Evolutionary conservation across 2,797 vertebrate species (phyloP).

Genomic region (Myripristis murdjan): DNA sequence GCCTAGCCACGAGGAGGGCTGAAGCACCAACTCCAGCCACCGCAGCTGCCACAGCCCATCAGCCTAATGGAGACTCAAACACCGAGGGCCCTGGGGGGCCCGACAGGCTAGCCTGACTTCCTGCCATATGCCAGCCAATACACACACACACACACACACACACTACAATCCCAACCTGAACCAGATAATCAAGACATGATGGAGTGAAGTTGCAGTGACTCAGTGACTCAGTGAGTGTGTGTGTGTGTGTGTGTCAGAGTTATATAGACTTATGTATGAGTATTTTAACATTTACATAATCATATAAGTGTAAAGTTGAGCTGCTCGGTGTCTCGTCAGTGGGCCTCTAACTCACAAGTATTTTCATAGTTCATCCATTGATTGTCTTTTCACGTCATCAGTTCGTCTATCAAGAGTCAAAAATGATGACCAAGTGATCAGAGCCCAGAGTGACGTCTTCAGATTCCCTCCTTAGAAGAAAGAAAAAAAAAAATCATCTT

Average conservation of each 20-base stretch:
- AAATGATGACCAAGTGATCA: too few relatives aligned
- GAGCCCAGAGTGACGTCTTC: too few relatives aligned
- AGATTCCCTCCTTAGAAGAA: too few relatives aligned
- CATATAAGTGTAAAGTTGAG: not conserved
- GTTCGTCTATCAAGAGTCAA: too few relatives aligned
- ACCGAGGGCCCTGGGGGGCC: constrained; percentile 73
- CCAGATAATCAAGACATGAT: constrained; percentile 44
- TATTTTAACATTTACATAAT: constrained; percentile 29
- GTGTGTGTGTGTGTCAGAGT: constrained; percentile 30
- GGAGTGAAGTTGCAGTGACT: constrained; percentile 22
- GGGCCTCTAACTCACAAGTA: too few relatives aligned
- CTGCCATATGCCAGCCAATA: constrained; percentile 50
- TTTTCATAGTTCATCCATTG: too few relatives aligned
- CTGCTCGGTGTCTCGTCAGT: not conserved
- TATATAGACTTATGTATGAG: constrained; percentile 55
- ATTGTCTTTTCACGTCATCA: too few relatives aligned
- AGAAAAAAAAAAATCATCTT: too few relatives aligned
- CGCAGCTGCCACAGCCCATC: constrained; percentile 86
- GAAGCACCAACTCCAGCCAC: constrained; percentile 78
- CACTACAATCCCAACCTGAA: constrained; percentile 15
- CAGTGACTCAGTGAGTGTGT: constrained; percentile 34
- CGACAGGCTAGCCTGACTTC: constrained; percentile 68
- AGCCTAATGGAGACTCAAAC: constrained; percentile 86
- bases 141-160: constrained; percentile 7
- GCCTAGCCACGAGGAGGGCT: constrained; percentile 73